phyloP scores from a whole-genome alignment of 2,888 invertebrate genomes.

The Chrysotoxum bicinctum region DNA sequence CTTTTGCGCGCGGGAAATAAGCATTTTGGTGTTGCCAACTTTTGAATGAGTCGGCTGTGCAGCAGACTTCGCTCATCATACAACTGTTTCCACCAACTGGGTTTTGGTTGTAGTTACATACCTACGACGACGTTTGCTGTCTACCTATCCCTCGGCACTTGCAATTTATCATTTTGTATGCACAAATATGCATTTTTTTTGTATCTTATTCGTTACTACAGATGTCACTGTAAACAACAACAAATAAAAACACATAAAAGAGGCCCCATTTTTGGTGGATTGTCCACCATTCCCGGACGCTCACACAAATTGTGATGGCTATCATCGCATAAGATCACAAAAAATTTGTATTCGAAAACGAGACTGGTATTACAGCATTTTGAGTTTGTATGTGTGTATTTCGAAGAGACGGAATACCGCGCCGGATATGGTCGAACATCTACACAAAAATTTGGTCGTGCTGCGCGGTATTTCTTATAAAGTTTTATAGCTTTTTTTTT shows the following conservation, averaged over 20 bases:
- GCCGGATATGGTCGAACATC: constrained; percentile 30
- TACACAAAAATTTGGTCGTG: constrained; percentile 32
- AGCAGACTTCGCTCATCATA: constrained; percentile 42
- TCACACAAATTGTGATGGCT: constrained; percentile 55
- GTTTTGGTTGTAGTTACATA: background rate
- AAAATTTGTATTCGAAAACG: constrained; percentile 31
- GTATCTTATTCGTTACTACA: constrained; percentile 38
- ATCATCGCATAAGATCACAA: constrained; percentile 40
- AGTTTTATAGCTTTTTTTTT: constrained; percentile 15
- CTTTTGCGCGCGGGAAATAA: constrained; percentile 16
- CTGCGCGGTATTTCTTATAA: constrained; percentile 6
- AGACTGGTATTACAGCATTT: constrained; percentile 44
- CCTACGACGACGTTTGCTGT: constrained; percentile 14
- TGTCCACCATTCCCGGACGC: constrained; percentile 18
- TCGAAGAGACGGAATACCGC: constrained; percentile 21
- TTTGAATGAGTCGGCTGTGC: background rate
- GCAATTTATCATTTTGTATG: constrained; percentile 28
- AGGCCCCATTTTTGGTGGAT: constrained; percentile 27
- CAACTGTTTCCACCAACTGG: constrained; percentile 63
- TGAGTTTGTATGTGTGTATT: constrained; percentile 10
- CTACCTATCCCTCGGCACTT: background rate
- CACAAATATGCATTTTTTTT: constrained; percentile 20
- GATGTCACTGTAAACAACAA: constrained; percentile 30
- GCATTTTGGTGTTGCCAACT: background rate
- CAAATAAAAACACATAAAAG: background rate